These are phyloP conservation scores for Drosophila ustulata DNA, from an alignment of 2,888 invertebrate genomes.

Conservation along the genomic window DNA sequence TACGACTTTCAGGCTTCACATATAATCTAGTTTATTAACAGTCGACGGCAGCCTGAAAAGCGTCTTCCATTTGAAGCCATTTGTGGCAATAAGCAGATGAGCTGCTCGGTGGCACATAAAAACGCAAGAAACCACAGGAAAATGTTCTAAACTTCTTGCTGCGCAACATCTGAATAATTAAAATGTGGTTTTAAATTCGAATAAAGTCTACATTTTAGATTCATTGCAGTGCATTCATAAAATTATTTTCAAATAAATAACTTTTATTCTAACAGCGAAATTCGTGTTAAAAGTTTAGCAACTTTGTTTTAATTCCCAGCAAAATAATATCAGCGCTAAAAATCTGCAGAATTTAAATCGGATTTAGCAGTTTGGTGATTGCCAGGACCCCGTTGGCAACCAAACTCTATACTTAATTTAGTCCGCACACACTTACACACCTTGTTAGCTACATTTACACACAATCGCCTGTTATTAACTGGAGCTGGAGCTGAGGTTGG, in stretches of 20 bases:
- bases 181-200: no score
- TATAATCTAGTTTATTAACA: constrained; percentile 60
- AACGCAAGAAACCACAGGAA: no score
- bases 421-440: constrained; percentile 12
- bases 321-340: constrained; percentile 30
- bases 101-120: neutral
- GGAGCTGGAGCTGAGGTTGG: neutral
- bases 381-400: constrained; percentile 27
- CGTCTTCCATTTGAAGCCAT: constrained; percentile 23
- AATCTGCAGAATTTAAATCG: constrained; percentile 40
- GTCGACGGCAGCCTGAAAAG: constrained; percentile 31
- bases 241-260: neutral
- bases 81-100: constrained; percentile 13
- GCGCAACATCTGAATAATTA: no score
- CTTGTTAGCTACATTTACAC: constrained; percentile 27
- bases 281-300: neutral
- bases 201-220: no score
- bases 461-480: constrained; percentile 46
- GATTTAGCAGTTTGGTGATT: constrained; percentile 31
- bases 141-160: no score
- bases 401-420: constrained; percentile 52
- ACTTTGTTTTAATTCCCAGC: constrained; percentile 3
- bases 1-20: constrained; percentile 28
- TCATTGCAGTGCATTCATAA: neutral
- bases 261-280: neutral